These are phyloP conservation scores for Carcina quercana DNA, from an alignment of 2,888 invertebrate species.

Conservation along the genomic window DNA sequence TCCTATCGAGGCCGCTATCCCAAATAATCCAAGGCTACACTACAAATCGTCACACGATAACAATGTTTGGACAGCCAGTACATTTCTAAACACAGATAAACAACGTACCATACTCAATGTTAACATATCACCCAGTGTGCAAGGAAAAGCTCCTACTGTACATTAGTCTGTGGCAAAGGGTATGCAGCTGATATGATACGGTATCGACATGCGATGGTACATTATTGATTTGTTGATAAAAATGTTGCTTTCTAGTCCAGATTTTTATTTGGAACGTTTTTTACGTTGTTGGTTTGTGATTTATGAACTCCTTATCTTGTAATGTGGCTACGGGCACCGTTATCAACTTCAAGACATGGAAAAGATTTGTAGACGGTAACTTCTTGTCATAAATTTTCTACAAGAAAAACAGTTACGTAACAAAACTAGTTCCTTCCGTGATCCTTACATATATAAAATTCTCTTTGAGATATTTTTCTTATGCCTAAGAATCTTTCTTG, in stretches of 20 bases:
- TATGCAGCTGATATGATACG: conserved; percentile 44
- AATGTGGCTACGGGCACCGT: conserved; percentile 4
- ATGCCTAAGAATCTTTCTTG: too few species aligned
- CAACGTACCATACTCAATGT: conserved; percentile 18
- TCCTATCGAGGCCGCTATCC: conserved; percentile 39
- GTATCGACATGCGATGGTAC: conserved; percentile 47
- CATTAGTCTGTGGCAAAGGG: conserved; percentile 42
- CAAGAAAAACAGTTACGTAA: too few species aligned
- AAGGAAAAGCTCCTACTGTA: too few species aligned
- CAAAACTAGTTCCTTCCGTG: too few species aligned
- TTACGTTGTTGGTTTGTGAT: conserved; percentile 8
- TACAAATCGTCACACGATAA: conserved; percentile 31
- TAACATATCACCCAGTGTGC: conserved; percentile 21
- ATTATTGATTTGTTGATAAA: conserved; percentile 67
- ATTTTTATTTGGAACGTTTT: conserved; percentile 40
- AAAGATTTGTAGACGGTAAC: too few species aligned
- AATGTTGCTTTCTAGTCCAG: conserved; percentile 46
- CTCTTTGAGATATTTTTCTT: too few species aligned
- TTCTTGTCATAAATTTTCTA: too few species aligned
- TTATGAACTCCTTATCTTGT: conserved; percentile 11
- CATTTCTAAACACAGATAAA: conserved; percentile 36
- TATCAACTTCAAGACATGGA: too few species aligned
- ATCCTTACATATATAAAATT: too few species aligned
- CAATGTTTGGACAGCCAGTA: conserved; percentile 26
- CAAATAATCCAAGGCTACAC: conserved; percentile 45